These are phyloP conservation scores for Stratiomys singularior DNA, from an alignment of 2,888 invertebrate genomes.

Conservation along the genomic window DNA sequence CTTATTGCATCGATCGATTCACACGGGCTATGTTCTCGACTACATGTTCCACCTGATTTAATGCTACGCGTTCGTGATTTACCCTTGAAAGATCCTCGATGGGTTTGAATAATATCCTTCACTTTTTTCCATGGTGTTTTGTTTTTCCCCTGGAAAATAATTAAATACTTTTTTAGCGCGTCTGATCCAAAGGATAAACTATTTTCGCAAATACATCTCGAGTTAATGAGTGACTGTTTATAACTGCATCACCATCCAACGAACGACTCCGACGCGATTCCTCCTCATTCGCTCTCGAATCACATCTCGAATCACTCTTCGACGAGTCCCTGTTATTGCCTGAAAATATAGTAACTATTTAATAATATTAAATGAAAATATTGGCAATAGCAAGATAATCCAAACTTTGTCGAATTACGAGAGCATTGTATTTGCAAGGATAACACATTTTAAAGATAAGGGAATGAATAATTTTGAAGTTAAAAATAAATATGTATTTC, in stretches of 20 bases:
- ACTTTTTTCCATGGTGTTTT: constrained; percentile 83
- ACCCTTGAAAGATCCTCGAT: constrained; percentile 53
- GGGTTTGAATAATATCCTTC: constrained; percentile 79
- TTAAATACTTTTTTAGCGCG: background rate
- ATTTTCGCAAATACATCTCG: constrained; percentile 27
- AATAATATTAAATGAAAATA: no score
- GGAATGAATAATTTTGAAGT: no score
- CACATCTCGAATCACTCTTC: constrained; percentile 60
- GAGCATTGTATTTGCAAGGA: no score
- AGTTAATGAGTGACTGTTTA: constrained; percentile 18
- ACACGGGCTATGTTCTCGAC: constrained; percentile 54
- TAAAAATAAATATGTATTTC: no score
- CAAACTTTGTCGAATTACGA: no score
- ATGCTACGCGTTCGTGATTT: constrained; percentile 52
- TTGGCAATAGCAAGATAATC: no score
- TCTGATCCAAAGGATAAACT: background rate
- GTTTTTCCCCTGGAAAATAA: constrained; percentile 63
- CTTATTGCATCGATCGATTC: constrained; percentile 52
- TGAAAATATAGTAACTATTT: background rate
- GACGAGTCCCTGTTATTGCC: constrained; percentile 59
- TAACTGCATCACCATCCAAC: constrained; percentile 57
- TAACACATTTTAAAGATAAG: no score
- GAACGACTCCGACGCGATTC: constrained; percentile 58
- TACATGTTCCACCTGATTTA: constrained; percentile 52
- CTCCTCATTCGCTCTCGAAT: constrained; percentile 57